Evolutionary conservation across 2,113 vertebrate species (phyloP).

Genomic region (Takifugu flavidus): DNA sequence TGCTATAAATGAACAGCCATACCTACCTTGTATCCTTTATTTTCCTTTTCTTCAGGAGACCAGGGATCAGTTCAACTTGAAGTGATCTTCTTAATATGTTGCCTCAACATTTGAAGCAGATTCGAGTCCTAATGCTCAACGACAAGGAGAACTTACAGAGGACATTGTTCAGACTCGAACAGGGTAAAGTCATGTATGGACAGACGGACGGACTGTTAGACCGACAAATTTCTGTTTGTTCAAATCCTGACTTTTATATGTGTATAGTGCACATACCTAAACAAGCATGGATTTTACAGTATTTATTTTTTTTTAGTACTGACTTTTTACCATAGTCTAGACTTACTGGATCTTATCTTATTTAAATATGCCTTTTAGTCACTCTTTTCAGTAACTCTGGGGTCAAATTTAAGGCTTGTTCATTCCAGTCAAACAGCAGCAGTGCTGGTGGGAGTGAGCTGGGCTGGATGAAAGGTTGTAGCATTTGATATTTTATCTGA

Average conservation of each 20-base stretch:
- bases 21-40: neutral
- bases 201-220: neutral
- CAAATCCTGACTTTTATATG: no score
- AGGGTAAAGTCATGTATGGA: conserved; percentile 41
- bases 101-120: conserved; percentile 68
- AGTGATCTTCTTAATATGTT: conserved; percentile 47
- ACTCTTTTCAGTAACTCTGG: no score
- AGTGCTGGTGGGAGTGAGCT: neutral
- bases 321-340: no score
- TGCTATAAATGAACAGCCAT: no score
- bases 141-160: conserved; percentile 56
- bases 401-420: neutral
- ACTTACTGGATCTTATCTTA: no score
- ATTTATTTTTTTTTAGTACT: no score
- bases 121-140: conserved; percentile 63
- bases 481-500: conserved; percentile 50
- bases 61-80: neutral
- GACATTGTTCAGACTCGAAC: conserved; percentile 65
- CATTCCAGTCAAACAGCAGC: neutral
- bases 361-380: no score
- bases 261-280: no score
- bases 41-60: conserved; percentile 34
- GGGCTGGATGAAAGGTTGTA: conserved; percentile 1
- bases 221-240: no score
- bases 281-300: no score